Evolutionary conservation across 2,113 vertebrate species (phyloP), one percentile per base, ranked within the genome.

Genomic region (Microcebus murinus): DNA sequence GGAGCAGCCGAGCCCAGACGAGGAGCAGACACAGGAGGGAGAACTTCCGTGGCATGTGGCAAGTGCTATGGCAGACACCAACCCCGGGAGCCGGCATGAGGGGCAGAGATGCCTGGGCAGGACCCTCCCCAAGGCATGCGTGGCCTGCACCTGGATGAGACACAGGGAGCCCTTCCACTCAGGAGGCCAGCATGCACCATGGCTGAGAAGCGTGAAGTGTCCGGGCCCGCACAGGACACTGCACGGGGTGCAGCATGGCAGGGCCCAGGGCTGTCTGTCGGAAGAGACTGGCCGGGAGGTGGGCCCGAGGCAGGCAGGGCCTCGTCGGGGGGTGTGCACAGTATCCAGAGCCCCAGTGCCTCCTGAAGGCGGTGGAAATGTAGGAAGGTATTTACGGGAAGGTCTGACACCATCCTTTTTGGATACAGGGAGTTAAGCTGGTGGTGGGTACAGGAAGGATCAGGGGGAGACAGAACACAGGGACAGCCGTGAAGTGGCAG

Each of bases 161-260:
- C 48, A 3, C 8, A 1, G 34, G 11, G 15, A 23, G 57, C 14
- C 11, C 8, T 50, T 52, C 20, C 11, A 27, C 9, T 3, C 4
- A 1, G 42, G 18, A 34, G 39, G n/a, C 52, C 36, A 36, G 55
- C n/a, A 14, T 2, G 9, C 27, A 31, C 73, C 57, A 45, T 29
- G 71, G 45, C 65, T 23, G 13, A 61, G 68, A 85, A 34, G 42
- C 1, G 25, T 3, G 39, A 9, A 8, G 65, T 12, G 20, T 57
- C 68, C 18, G 7, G 65, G 71, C 9, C 36, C 21, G 48, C n/a
- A 23, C 0, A 31, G 57, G 31, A 45, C 1, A 0, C 55, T 57
- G 25, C 11, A 1, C 1, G 12, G 23, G 31, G 15, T 17, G 5
- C 14, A 15, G 36, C 2, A 0, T 8, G 17, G 27, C 25, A 11